These are phyloP conservation scores for Basileuterus tristriatus DNA, from an alignment of 2,797 vertebrate species.

Conservation along the genomic window DNA sequence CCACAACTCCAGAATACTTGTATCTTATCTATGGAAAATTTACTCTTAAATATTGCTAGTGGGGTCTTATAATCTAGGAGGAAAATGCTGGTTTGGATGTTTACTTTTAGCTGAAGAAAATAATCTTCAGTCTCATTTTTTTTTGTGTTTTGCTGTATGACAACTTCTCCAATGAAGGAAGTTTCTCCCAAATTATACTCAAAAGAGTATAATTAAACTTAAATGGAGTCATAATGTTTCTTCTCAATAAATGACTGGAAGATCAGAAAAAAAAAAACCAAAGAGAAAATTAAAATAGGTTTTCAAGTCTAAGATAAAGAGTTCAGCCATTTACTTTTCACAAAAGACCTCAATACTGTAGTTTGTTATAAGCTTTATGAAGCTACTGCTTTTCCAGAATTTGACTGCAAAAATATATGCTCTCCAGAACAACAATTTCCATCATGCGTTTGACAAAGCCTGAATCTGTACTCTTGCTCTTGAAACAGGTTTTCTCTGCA, in stretches of 20 bases:
- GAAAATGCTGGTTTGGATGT: rapidly evolving
- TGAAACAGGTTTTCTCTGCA: neutral
- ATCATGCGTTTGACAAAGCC: neutral
- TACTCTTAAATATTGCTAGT: neutral
- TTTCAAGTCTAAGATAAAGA: neutral
- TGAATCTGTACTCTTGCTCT: neutral
- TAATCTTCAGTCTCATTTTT: neutral
- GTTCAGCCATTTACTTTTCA: neutral
- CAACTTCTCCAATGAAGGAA: neutral
- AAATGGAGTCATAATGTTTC: neutral
- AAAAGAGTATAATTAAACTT: neutral
- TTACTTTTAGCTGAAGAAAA: neutral
- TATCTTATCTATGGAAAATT: neutral
- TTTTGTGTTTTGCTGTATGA: neutral
- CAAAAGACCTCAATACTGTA: neutral
- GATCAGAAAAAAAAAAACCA: neutral
- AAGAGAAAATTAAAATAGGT: neutral
- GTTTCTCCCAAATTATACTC: neutral
- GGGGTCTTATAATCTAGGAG: neutral
- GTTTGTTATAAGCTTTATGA: neutral
- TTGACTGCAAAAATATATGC: neutral
- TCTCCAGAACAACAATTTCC: neutral
- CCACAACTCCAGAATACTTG: neutral
- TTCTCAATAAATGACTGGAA: neutral
- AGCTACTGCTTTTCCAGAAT: neutral